Base-by-base conservation (phyloP, 2,113 vertebrate genomes). In the Cebidichthys violaceus region DNA sequence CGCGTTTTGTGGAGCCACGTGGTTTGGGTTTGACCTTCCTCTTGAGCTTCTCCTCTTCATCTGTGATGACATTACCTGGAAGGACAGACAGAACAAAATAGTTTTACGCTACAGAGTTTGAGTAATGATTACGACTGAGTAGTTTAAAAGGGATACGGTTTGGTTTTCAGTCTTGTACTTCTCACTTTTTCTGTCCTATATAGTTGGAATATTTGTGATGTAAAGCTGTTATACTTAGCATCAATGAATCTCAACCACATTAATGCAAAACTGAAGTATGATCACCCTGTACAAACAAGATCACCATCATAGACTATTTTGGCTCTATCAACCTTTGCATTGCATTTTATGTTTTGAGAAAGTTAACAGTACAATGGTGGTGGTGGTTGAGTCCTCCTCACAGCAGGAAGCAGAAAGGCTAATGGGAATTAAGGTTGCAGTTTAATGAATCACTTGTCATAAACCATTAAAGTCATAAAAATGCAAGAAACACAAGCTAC, bases 11-110 rank as follows among this genome's bases (percentile, higher is more conserved):
- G 15, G 74, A 66, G 3, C 14, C 8, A 8, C 70, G 81, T 11
- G 67, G 29, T 68, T 89, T 90, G 22, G 82, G 29, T 52, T 83
- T 90, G 45, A 83, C 69, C 72, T 92, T 94, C 86, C 88, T 93
- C 61, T 72, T 11, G 1, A 92, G 50, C 22, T 59, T 76, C 52
- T 90, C 83, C 35, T 91, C 87, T 75, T 89, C 75, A 27, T 77
- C 89, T 75, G 31, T 18, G 27, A 75, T n/a, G 55, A 41, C 74
- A 75, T 87, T 88, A 70, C 64, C 93, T 94, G 57, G n/a, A 55
- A 9, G 41, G 55, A 57, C 10, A 76, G 29, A 67, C 13, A 33
- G 45, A 57, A 27, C n/a, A 1, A 67, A 27, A 62, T 7, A 2
- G 1, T 52, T 74, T 62, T n/a, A 55, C 27, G 11, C 17, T 54